Evolutionary conservation across 2,888 invertebrate genomes (phyloP).

Genomic region (Tenthredo livida): DNA sequence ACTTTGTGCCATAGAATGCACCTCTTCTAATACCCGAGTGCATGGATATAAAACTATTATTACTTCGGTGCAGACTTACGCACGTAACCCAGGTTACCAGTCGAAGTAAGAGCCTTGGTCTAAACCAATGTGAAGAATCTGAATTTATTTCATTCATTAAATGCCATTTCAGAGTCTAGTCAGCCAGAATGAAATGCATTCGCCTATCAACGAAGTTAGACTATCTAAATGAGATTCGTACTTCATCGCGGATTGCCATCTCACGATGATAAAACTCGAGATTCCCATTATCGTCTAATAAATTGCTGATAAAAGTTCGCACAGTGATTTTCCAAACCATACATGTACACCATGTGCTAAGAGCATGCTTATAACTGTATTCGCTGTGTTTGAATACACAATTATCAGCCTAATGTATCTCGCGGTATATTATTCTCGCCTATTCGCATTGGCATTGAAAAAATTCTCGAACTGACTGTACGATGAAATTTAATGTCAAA

Average conservation of each 20-base stretch:
- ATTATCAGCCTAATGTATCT: background rate
- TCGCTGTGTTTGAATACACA: background rate
- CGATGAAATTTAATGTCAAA: background rate
- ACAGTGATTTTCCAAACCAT: too few species aligned
- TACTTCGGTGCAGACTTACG: constrained; percentile 14
- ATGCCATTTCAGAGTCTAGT: background rate
- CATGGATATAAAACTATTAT: constrained; percentile 28
- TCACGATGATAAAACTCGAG: too few species aligned
- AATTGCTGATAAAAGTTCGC: too few species aligned
- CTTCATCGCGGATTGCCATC: too few species aligned
- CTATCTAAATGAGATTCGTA: background rate
- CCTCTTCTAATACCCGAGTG: constrained; percentile 6
- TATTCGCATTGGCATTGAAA: background rate
- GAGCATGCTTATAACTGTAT: background rate
- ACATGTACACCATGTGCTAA: too few species aligned
- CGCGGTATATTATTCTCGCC: background rate
- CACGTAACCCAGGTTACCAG: background rate
- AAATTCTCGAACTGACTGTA: background rate
- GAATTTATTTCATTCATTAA: background rate
- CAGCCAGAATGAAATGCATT: background rate
- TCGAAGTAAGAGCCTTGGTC: background rate
- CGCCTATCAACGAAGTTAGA: background rate
- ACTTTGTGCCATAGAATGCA: constrained; percentile 24
- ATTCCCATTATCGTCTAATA: too few species aligned
- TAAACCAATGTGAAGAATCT: background rate